phyloP scores from a whole-genome alignment of 1,140 invertebrate species.

The Lepidurus couesii region DNA sequence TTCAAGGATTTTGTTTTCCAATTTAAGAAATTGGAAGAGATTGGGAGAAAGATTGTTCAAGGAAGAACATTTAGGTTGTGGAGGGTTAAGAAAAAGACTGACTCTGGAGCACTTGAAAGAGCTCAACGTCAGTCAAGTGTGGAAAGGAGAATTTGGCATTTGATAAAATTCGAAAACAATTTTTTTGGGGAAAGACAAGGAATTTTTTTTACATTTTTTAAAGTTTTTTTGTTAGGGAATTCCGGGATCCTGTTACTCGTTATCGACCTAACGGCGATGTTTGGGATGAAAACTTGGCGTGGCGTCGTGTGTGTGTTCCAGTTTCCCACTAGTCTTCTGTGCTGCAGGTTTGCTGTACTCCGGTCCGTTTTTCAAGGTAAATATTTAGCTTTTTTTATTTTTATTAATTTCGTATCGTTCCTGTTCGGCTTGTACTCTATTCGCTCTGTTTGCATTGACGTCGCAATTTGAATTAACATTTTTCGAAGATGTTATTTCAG shows the following conservation, averaged over 20 bases:
- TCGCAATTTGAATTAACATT: no score
- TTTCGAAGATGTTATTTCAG: no score
- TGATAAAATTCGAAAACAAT: background rate
- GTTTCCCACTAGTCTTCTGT: background rate
- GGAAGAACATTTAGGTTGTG: background rate
- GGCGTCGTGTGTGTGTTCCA: slow-evolving; percentile 10
- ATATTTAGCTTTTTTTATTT: background rate
- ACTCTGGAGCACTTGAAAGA: background rate
- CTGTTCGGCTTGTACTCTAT: background rate
- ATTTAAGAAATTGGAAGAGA: no score
- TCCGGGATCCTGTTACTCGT: slow-evolving; percentile 1
- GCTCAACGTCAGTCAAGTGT: background rate
- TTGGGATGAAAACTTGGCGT: background rate
- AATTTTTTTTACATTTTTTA: background rate
- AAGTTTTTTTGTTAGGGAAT: no score
- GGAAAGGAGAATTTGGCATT: background rate
- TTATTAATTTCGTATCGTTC: background rate
- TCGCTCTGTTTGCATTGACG: no score
- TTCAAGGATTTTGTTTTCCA: no score
- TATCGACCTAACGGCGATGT: slow-evolving; percentile 1
- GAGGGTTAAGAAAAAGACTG: background rate
- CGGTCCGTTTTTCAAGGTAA: background rate
- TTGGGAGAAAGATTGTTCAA: background rate
- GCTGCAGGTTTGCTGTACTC: background rate
- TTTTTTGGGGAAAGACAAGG: background rate